Evolutionary conservation across 35 echinoderm and acorn worm species (phyloP), one percentile per base, ranked within the genome.

Genomic region (Amphiura filiformis): DNA sequence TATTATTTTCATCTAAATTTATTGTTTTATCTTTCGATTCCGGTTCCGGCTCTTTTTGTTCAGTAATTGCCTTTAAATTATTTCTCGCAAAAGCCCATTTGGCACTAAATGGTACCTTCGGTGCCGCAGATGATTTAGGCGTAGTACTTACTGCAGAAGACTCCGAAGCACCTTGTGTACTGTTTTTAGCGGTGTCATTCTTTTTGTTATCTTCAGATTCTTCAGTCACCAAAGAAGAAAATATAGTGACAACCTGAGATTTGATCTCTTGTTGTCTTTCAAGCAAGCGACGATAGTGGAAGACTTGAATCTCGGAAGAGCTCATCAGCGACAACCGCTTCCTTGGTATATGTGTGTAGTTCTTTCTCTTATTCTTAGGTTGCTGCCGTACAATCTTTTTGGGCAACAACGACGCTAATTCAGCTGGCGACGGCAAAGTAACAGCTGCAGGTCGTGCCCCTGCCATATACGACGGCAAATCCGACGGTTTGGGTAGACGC

Each of bases 351-450:
- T 82, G 65, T 11, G 5, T 75, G 35, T 44, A 36, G 1, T 95
- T 92, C 52, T 89, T 81, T 37, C 65, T 83, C 11, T 79, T 38
- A 1, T 81, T 39, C 0, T 84, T 81, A 11, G 47, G 61, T 35
- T 35, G 76, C 88, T 95, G 15, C 47, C 32, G 56, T 0, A 85
- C 86, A 12, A 83, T 65, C 20, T 95, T 95, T 35, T 92, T 92
- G 7, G 93, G 93, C 9, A 92, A 49, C n/a, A 95, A 82, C 23
- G 89, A 92, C 9, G 85, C 80, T 9, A 95, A 82, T 47, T 95
- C 90, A 5, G 65, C 80, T 14, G 93, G 93, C n/a, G 93, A 92
- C 26, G 93, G 93, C 1, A 95, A 39, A 1, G 93, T 88, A 13
- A 82, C 85, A 13, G 86, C 56, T 36, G 70, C 81, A 20, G 87